Base-by-base conservation (phyloP, 2,888 invertebrate genomes). In the Phrixothrix hirtus region DNA sequence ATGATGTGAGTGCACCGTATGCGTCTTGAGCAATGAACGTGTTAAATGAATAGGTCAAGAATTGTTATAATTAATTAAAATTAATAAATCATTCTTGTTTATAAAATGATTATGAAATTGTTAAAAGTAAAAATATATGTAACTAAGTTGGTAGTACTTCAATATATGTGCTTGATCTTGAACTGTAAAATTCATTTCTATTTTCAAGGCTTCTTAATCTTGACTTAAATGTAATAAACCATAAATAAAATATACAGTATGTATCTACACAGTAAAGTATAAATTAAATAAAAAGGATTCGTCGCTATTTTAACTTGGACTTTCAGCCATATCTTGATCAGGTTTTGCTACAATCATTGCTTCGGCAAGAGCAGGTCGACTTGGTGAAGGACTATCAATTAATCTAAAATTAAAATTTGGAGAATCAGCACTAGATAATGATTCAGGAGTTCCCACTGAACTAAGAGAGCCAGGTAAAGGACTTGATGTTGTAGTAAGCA, bases 391-490 rank as follows among this genome's bases (percentile, higher is more conserved):
- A 65, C 81, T 81, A 65, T 82, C 82, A 21, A 81, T 78, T 53
- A 70, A 70, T 50, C 75, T 64, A 69, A 80, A 81, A 39, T 77
- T 78, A 65, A 82, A 82, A 49, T 80, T 77, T 5, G 83, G 82
- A 1, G 83, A 83, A 69, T 82, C 83, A 1, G 79, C 80, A 62
- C 83, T 83, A 12, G 82, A 83, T 31, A 83, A 67, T 13, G 82
- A 83, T 67, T 83, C 83, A 1, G 83, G 83, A 1, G 83, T 83
- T 25, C 83, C 83, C 2, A 79, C 79, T 1, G 82, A 81, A 65
- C 81, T 80, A 36, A 81, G 70, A 1, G 81, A 80, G 36, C 81
- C 81, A 45, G 80, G 78, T 44, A 79, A 67, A 6, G 80, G 78
- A 64, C 77, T 78, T 29, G 78, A 74, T 2, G 72, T 70, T 13